Evolutionary conservation across 1,140 invertebrate genomes (phyloP), one percentile per base, ranked within the genome.

Genomic region (Nasonia vitripennis): DNA sequence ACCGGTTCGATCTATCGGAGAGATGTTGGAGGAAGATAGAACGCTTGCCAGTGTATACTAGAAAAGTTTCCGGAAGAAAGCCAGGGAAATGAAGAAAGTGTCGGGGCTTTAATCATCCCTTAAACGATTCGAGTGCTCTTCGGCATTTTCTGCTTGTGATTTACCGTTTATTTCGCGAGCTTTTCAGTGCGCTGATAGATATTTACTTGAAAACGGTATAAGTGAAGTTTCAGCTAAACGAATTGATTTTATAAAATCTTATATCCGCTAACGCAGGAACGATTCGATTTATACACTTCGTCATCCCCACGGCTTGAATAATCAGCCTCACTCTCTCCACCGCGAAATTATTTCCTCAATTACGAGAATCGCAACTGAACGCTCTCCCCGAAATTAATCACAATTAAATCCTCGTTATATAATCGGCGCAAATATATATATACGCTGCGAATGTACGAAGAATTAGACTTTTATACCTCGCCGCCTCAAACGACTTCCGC

Each of bases 271-370:
- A 37, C 34, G 34, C 34, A 37, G 34, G 34, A 37, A 4, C 34
- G 5, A 37, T 37, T 37, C 10, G 41, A 45, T 9, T 45, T 45
- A 7, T 45, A 71, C 79, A 70, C 81, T 68, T 71, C 75, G 83
- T 85, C 78, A 81, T 74, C 78, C 41, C 7, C 51, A 2, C 23
- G 20, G 10, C 34, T 34, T 81, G 73, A 85, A 80, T 81, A 81
- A 85, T 81, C 84, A 55, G 74, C 27, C 51, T 81, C 51, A 84
- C 45, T 80, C 23, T 41, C 67, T 62, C 68, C 67, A 45, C 27
- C 27, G 27, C 27, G 27, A 78, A 84, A 84, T 85, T 85, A 85
- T 80, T 73, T 74, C 78, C 68, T 80, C 51, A 80, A 85, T 85
- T 85, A 80, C 31, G 83, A 75, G 17, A 20, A 37, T 74, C 55